Conservation (phyloP, 2,797 vertebrate genomes). For the Aplochiton taeniatus region DNA sequence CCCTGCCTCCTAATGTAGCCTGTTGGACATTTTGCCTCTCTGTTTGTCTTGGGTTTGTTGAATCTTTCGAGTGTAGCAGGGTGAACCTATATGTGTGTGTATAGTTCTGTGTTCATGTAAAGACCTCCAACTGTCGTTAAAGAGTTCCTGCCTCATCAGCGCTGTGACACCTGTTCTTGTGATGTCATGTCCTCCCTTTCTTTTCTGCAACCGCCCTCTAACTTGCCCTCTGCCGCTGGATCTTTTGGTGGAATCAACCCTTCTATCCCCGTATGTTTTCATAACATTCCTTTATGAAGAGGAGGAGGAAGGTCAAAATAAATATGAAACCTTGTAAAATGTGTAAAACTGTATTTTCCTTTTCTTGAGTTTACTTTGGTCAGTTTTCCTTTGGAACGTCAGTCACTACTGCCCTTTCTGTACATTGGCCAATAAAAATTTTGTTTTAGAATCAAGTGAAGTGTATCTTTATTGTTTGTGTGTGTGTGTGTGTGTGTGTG, state of each 20-base stretch:
- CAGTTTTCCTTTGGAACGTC: constrained; percentile 72
- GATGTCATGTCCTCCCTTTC: constrained; percentile 37
- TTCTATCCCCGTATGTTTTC: constrained; percentile 63
- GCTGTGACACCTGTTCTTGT: constrained; percentile 70
- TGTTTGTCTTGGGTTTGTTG: not conserved
- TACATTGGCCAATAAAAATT: constrained; percentile 80
- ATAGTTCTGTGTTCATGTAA: constrained; percentile 68
- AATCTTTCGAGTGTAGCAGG: constrained; percentile 42
- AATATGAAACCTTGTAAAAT: constrained; percentile 70
- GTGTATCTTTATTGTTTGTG: constrained; percentile 29
- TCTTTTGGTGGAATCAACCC: constrained; percentile 56
- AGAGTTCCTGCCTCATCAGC: constrained; percentile 54
- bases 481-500: too few species aligned
- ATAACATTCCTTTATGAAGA: constrained; percentile 62
- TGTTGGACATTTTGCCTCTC: constrained; percentile 27
- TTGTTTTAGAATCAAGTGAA: constrained; percentile 72
- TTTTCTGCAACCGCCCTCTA: constrained; percentile 14
- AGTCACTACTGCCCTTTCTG: constrained; percentile 80
- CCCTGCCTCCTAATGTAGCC: constrained; percentile 9
- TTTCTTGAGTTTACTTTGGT: constrained; percentile 64
- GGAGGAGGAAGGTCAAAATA: constrained; percentile 42
- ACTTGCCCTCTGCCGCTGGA: constrained; percentile 8
- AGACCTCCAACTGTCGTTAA: constrained; percentile 64
- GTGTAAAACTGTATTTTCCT: constrained; percentile 59
- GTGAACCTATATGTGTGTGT: constrained; percentile 52